These are phyloP conservation scores for Platanista minor DNA, from an alignment of 2,113 vertebrate genomes.

Conservation along the genomic window DNA sequence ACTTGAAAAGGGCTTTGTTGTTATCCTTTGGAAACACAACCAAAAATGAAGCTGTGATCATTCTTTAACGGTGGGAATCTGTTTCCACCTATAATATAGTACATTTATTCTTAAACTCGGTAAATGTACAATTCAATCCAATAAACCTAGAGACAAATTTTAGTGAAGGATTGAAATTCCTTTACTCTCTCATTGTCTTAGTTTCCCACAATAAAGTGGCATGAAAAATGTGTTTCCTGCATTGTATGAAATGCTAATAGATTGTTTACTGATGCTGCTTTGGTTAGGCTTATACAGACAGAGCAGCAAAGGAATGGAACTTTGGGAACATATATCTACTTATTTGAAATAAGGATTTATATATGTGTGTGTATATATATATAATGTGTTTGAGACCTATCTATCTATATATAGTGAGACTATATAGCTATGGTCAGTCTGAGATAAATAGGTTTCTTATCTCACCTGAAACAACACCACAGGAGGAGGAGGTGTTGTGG, in stretches of 20 bases:
- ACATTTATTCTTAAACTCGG: background rate
- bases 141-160: background rate
- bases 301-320: background rate
- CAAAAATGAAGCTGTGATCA: background rate
- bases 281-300: background rate
- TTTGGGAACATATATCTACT: background rate
- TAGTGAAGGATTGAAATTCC: background rate
- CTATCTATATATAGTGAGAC: background rate
- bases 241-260: background rate
- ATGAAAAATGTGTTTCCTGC: background rate
- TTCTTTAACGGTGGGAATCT: background rate
- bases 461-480: background rate
- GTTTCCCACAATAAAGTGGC: background rate
- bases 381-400: background rate
- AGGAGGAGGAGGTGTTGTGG: background rate
- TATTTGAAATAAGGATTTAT: background rate
- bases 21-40: background rate
- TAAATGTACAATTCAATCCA: background rate
- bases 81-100: background rate
- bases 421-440: background rate
- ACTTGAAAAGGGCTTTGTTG: background rate
- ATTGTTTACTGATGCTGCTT: background rate
- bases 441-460: background rate
- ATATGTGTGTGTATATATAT: background rate
- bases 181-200: background rate